A percentile compares a stretch with the other conserved stretches of the same genome.
These are phyloP conservation scores for Pygoscelis adeliae DNA, from an alignment of 2,113 vertebrate genomes.

Conservation along the genomic window DNA sequence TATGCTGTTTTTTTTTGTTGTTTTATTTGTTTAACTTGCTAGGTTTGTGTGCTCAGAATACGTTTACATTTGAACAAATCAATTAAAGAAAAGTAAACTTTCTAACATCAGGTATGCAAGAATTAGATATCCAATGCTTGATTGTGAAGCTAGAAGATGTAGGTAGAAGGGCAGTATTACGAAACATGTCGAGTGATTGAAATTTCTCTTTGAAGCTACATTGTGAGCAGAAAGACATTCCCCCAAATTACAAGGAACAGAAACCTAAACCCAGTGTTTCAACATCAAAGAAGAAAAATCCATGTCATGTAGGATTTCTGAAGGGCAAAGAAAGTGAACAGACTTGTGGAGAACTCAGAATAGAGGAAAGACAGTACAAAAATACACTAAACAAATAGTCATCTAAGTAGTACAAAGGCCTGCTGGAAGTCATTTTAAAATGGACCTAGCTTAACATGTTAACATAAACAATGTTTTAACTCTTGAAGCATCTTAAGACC, in stretches of 20 bases:
- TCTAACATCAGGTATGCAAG: not conserved
- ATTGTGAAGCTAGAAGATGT: not conserved
- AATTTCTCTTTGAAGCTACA: not conserved
- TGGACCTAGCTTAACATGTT: not conserved
- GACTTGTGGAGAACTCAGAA: not conserved
- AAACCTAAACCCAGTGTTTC: not conserved
- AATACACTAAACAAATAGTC: not conserved
- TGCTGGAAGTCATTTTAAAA: not conserved
- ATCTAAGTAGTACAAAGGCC: not conserved
- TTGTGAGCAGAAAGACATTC: not conserved
- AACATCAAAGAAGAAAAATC: not conserved
- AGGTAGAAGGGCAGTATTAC: not conserved
- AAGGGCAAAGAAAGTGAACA: not conserved
- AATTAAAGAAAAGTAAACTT: not conserved
- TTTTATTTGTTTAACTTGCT: not conserved
- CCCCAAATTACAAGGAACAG: not conserved
- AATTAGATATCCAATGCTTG: not conserved
- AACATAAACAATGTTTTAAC: not conserved
- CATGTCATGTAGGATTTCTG: not conserved
- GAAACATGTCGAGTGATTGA: not conserved
- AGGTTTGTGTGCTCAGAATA: not conserved
- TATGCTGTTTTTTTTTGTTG: accelerated
- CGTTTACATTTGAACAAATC: not conserved
- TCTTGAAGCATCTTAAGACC: not conserved
- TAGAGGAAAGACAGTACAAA: not conserved